These are phyloP conservation scores for Wasmannia auropunctata DNA, from an alignment of 1,140 invertebrate genomes.

Conservation along the genomic window DNA sequence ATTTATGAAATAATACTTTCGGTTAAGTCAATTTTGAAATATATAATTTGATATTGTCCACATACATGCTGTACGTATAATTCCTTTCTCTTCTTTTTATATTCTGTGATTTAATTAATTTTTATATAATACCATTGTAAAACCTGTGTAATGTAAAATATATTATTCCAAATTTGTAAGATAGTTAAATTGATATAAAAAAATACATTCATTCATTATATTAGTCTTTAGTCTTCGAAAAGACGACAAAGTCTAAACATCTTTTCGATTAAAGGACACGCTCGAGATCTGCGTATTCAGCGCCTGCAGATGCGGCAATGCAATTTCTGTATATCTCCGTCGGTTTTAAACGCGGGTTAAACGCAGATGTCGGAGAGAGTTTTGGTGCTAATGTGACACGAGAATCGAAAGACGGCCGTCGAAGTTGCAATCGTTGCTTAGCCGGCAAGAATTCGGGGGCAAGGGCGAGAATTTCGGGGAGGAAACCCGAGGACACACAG, in stretches of 20 bases:
- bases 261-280: background rate
- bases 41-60: background rate
- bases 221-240: background rate
- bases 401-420: background rate
- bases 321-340: background rate
- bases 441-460: background rate
- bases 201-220: background rate
- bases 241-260: background rate
- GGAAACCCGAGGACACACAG: background rate
- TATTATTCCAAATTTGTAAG: background rate
- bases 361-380: background rate
- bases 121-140: background rate
- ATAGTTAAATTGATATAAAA: background rate
- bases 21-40: background rate
- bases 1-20: background rate
- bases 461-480: conserved; percentile 30
- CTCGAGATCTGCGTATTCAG: background rate
- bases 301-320: background rate
- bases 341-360: background rate
- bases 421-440: background rate
- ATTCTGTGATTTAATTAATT: background rate
- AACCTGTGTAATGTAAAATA: background rate
- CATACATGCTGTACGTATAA: background rate
- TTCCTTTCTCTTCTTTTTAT: background rate
- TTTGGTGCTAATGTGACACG: background rate